Evolutionary conservation across 1,140 invertebrate species (phyloP).

Genomic region (Achatina immaculata): DNA sequence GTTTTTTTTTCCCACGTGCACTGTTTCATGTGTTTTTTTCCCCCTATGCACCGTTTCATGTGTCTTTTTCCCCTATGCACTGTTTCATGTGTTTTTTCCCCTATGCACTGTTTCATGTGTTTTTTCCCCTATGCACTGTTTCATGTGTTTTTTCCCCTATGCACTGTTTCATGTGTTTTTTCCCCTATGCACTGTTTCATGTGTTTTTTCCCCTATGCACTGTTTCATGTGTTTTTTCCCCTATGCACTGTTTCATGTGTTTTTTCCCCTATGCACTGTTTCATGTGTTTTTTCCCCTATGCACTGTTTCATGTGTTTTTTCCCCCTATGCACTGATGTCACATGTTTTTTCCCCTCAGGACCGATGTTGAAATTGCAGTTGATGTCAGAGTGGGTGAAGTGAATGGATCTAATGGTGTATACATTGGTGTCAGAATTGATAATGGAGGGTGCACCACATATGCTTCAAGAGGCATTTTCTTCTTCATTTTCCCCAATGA

Average conservation of each 20-base stretch:
- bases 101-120: background rate
- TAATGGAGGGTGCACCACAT: slow-evolving; percentile 51
- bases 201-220: too few relatives aligned
- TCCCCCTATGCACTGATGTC: too few relatives aligned
- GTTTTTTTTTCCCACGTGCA: background rate
- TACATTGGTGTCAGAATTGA: slow-evolving; percentile 57
- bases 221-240: too few relatives aligned
- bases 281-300: too few relatives aligned
- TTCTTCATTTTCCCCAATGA: slow-evolving; percentile 53
- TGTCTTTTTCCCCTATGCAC: background rate
- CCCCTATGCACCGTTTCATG: background rate
- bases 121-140: background rate
- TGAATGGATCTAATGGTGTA: slow-evolving; percentile 59
- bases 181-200: too few relatives aligned
- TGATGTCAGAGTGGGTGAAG: slow-evolving; percentile 49
- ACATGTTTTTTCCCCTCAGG: slow-evolving; percentile 43
- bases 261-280: too few relatives aligned
- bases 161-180: too few relatives aligned
- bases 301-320: too few relatives aligned
- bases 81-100: background rate
- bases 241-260: too few relatives aligned
- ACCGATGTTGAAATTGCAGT: slow-evolving; percentile 53
- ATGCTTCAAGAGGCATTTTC: slow-evolving; percentile 55
- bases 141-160: too few relatives aligned
- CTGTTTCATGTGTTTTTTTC: background rate